Conservation (phyloP, 2,113 vertebrate species). For the Varanus komodoensis region DNA sequence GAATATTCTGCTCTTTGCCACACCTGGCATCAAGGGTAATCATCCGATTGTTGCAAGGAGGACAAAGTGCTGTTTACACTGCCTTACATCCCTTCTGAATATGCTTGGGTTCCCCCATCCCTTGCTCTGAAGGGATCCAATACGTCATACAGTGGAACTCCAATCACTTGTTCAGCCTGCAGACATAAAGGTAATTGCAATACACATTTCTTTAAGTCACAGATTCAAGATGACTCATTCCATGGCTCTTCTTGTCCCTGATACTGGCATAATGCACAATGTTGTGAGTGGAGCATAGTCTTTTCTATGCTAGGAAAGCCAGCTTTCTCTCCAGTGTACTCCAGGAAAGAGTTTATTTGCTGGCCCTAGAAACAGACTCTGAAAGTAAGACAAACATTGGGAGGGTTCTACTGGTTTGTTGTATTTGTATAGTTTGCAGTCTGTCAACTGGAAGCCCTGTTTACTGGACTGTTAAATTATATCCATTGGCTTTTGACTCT, state of each 20-base stretch:
- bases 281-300: background rate
- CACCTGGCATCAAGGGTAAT: no score
- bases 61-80: no score
- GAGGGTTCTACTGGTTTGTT: background rate
- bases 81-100: background rate
- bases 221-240: background rate
- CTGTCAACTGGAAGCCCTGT: no score
- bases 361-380: background rate
- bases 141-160: background rate
- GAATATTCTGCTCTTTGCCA: no score
- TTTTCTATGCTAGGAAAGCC: background rate
- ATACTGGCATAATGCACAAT: background rate
- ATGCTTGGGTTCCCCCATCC: background rate
- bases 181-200: background rate
- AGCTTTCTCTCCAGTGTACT: background rate
- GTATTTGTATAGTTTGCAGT: no score
- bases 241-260: background rate
- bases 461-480: background rate
- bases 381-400: background rate
- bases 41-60: background rate
- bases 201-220: background rate
- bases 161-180: background rate
- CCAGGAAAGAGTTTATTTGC: background rate
- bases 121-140: background rate
- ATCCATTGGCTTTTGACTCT: background rate